Conservation (phyloP, 2,113 vertebrate species). For the Ptilorrhoa leucosticta region DNA sequence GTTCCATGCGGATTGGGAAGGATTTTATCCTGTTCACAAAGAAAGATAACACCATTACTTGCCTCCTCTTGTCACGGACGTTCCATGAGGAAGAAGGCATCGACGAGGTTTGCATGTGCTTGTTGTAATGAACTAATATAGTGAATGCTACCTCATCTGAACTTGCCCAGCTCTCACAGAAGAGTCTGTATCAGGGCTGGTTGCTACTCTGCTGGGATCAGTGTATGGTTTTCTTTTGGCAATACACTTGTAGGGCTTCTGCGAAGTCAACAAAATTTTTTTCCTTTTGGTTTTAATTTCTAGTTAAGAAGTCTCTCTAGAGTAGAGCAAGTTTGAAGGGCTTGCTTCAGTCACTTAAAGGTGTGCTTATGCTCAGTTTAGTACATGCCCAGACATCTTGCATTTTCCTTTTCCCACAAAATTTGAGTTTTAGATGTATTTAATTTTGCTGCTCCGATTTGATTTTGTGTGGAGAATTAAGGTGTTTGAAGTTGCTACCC, state of each 20-base stretch:
- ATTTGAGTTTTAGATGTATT: not conserved
- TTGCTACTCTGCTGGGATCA: not conserved
- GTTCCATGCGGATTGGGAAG: slow-evolving; percentile 97
- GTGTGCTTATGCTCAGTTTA: not conserved
- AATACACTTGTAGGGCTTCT: not conserved
- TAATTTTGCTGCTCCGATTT: not conserved
- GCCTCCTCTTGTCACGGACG: slow-evolving; percentile 92
- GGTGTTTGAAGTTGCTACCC: not conserved
- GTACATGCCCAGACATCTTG: not conserved
- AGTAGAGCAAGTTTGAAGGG: not conserved
- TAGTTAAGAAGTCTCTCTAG: not conserved
- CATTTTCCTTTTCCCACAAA: not conserved
- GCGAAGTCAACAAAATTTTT: not conserved
- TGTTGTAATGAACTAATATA: not conserved
- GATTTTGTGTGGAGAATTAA: not conserved
- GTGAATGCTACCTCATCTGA: not conserved
- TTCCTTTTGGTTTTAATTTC: not conserved
- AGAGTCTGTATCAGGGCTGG: not conserved
- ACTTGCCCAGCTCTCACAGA: not conserved
- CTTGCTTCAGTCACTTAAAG: not conserved
- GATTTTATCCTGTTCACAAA: slow-evolving; percentile 98
- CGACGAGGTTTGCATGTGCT: slow-evolving; percentile 85
- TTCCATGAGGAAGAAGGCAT: slow-evolving; percentile 98
- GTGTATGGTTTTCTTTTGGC: not conserved
- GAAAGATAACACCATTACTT: slow-evolving; percentile 87